These are phyloP conservation scores for Premnoplex brunnescens DNA, from an alignment of 2,797 vertebrate species.

Conservation along the genomic window DNA sequence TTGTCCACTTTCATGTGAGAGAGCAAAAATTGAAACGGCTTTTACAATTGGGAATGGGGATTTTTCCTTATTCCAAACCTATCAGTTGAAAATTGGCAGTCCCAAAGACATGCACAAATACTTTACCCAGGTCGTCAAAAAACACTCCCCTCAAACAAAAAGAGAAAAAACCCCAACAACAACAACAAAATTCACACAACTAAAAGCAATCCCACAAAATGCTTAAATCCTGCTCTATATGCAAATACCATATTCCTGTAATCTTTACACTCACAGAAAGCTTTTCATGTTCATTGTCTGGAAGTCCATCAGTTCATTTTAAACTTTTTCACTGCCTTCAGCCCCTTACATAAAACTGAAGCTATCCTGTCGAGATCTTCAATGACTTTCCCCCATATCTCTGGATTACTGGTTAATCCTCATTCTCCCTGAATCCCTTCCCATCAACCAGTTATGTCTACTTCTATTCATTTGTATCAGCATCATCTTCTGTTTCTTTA, in stretches of 20 bases:
- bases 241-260: not conserved
- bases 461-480: not conserved
- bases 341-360: not conserved
- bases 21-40: not conserved
- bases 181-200: not conserved
- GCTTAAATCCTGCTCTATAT: not conserved
- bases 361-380: not conserved
- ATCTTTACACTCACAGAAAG: not conserved
- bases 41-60: not conserved
- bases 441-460: not conserved
- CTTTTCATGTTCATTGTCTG: not conserved
- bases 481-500: not conserved
- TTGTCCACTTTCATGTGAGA: not conserved
- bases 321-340: not conserved
- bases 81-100: not conserved
- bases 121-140: not conserved
- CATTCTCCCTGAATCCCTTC: not conserved
- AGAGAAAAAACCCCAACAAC: no score
- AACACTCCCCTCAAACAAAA: accelerated
- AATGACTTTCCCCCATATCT: not conserved
- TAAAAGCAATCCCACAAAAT: not conserved
- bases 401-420: not conserved
- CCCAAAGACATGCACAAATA: not conserved
- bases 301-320: not conserved
- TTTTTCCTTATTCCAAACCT: not conserved